phyloP scores from a whole-genome alignment of 2,888 invertebrate genomes.

The Alitta virens region DNA sequence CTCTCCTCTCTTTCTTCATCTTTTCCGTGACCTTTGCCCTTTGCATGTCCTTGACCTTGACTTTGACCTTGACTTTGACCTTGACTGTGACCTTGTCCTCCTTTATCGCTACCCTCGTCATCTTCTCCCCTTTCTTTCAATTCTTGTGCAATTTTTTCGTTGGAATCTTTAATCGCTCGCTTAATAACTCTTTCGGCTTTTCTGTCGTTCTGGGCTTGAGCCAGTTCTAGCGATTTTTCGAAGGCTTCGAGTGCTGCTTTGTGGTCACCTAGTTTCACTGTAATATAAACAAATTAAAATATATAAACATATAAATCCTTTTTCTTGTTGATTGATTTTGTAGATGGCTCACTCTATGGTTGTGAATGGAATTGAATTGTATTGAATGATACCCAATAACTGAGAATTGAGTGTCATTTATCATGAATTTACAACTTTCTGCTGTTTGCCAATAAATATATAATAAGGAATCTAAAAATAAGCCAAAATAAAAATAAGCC shows the following conservation, averaged over 20 bases:
- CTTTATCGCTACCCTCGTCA: neutral
- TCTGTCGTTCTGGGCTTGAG: slow-evolving; percentile 37
- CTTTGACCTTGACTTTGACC: neutral
- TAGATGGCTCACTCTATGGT: too few species aligned
- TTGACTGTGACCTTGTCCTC: neutral
- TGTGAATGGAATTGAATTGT: too few species aligned
- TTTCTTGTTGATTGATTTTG: too few species aligned
- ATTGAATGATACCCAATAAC: too few species aligned
- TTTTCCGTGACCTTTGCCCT: neutral
- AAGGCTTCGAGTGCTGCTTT: slow-evolving; percentile 49
- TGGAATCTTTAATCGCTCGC: slow-evolving; percentile 52
- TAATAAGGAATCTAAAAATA: too few species aligned
- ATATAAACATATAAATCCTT: too few species aligned
- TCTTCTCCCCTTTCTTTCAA: slow-evolving; percentile 13
- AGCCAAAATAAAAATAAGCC: too few species aligned
- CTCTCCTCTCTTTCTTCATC: neutral
- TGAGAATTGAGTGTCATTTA: too few species aligned
- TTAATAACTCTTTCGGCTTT: slow-evolving; percentile 51
- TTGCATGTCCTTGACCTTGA: neutral
- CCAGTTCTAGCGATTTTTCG: slow-evolving; percentile 48
- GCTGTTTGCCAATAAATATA: too few species aligned
- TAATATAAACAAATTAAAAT: slow-evolving; percentile 14
- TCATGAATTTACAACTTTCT: too few species aligned
- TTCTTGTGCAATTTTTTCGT: slow-evolving; percentile 30
- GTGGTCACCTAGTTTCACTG: slow-evolving; percentile 48